These are phyloP conservation scores for Keiferia lycopersicella DNA, from an alignment of 2,888 invertebrate species.

Conservation along the genomic window DNA sequence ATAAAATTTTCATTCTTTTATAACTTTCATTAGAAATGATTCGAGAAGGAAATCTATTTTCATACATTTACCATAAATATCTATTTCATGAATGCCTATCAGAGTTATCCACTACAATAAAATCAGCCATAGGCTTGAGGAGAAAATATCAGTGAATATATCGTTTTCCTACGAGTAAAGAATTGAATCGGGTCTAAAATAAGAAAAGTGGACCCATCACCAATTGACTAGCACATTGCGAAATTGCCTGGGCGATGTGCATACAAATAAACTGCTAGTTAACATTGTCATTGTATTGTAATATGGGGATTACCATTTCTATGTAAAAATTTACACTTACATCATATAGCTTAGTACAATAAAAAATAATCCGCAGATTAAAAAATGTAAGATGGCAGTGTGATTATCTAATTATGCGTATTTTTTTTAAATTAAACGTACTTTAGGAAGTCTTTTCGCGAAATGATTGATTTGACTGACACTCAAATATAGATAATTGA, in stretches of 20 bases:
- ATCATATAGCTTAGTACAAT: slow-evolving; percentile 49
- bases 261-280: slow-evolving; percentile 52
- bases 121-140: background rate
- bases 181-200: background rate
- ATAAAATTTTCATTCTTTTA: background rate
- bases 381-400: slow-evolving; percentile 49
- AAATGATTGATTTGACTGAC: background rate
- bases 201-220: slow-evolving; percentile 14
- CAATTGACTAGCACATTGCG: slow-evolving; percentile 35
- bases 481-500: background rate
- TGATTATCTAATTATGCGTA: slow-evolving; percentile 36
- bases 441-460: background rate
- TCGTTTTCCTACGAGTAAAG: background rate
- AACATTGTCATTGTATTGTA: slow-evolving; percentile 41
- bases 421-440: background rate
- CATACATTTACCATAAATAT: background rate
- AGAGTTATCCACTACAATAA: background rate
- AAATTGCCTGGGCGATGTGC: slow-evolving; percentile 50
- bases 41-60: background rate
- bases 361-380: slow-evolving; percentile 42
- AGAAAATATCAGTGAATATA: background rate
- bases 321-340: slow-evolving; percentile 61
- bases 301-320: slow-evolving; percentile 47
- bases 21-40: background rate
- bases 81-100: background rate